Evolutionary conservation across 2,888 invertebrate genomes (phyloP).

Genomic region (Callyntrura guangdongensis): DNA sequence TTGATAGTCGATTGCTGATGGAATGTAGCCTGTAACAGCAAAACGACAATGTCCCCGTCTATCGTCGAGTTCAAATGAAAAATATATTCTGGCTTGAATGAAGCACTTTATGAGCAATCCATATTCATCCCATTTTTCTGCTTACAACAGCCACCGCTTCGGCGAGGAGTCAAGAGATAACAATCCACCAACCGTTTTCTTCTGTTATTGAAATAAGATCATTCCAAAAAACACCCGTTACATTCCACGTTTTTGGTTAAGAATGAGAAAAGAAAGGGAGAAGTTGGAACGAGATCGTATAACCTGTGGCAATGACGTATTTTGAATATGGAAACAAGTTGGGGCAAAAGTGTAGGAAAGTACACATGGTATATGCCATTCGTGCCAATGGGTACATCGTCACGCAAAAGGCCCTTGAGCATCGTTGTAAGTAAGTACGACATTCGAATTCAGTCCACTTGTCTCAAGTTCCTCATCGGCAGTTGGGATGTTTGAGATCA

Average conservation of each 20-base stretch:
- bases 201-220: constrained; percentile 68
- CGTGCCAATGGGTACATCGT: constrained; percentile 56
- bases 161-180: background rate
- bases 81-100: constrained; percentile 26
- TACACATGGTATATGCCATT: constrained; percentile 30
- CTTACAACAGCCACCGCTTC: background rate
- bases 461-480: no score
- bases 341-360: background rate
- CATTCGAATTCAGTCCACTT: constrained; percentile 14
- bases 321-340: constrained; percentile 56
- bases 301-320: constrained; percentile 70
- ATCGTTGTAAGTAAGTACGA: constrained; percentile 17
- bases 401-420: constrained; percentile 16
- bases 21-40: background rate
- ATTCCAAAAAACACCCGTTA: constrained; percentile 24
- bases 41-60: background rate
- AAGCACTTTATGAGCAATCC: constrained; percentile 41
- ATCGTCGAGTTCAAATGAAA: constrained; percentile 6
- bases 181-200: constrained; percentile 24
- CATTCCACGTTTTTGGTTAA: constrained; percentile 18
- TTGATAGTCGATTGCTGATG: constrained; percentile 62
- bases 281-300: background rate
- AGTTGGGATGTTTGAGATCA: background rate
- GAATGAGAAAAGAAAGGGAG: constrained; percentile 20
- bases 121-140: constrained; percentile 39